These are phyloP conservation scores for Neofelis nebulosa DNA, from an alignment of 2,113 vertebrate genomes.

Conservation along the genomic window DNA sequence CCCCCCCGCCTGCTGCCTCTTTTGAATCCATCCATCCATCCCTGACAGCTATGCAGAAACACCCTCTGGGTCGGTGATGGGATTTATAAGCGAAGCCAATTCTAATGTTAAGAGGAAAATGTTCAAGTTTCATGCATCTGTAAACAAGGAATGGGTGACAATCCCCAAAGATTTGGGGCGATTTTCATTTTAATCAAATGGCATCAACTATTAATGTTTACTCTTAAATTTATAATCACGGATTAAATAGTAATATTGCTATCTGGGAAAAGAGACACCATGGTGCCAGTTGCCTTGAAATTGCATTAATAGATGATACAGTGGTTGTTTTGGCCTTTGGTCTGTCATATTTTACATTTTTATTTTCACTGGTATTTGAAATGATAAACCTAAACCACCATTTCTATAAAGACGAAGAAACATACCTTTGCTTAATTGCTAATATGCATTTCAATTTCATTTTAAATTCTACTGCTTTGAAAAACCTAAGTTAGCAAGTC, in stretches of 20 bases:
- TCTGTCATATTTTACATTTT: background rate
- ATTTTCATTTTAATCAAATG: conserved; percentile 75
- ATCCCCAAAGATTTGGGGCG: conserved; percentile 36
- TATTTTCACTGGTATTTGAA: background rate
- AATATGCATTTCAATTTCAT: background rate
- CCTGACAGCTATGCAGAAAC: background rate
- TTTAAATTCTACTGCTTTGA: background rate
- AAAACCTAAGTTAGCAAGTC: background rate
- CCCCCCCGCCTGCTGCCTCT: background rate
- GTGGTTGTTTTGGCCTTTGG: background rate
- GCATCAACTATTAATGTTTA: conserved; percentile 72
- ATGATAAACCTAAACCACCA: background rate
- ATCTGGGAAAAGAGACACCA: background rate
- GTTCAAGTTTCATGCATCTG: conserved; percentile 56
- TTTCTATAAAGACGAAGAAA: background rate
- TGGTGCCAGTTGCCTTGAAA: background rate
- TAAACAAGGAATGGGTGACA: conserved; percentile 62
- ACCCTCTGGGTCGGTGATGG: background rate
- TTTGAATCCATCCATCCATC: background rate
- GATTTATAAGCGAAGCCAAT: conserved; percentile 37
- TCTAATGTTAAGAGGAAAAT: conserved; percentile 46
- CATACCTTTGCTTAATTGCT: background rate
- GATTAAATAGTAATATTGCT: conserved; percentile 63
- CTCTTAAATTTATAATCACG: conserved; percentile 71
- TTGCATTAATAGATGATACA: conserved; percentile 45